Evolutionary conservation across 2,113 vertebrate genomes (phyloP).

Genomic region (Hystrix cristata): DNA sequence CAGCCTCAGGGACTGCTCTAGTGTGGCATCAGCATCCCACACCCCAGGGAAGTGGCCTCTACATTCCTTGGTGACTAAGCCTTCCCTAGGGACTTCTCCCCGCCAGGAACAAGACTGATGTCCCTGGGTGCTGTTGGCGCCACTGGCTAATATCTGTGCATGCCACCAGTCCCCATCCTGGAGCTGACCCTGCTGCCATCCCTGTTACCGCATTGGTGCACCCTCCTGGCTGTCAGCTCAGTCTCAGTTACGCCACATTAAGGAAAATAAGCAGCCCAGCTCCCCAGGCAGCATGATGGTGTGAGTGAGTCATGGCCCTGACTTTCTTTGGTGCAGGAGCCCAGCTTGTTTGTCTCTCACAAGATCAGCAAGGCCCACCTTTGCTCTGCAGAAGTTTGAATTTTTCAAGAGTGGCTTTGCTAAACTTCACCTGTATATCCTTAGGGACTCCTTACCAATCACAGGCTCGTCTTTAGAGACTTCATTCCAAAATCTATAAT

Average conservation of each 20-base stretch:
- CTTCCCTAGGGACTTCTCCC: neutral
- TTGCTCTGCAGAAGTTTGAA: neutral
- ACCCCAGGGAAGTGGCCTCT: neutral
- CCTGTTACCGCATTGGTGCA: neutral
- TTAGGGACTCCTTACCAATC: neutral
- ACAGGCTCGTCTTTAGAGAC: neutral
- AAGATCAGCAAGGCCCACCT: neutral
- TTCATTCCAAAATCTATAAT: neutral
- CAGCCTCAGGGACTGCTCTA: neutral
- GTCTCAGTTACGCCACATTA: neutral
- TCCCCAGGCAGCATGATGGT: fast-evolving
- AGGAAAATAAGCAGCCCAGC: neutral
- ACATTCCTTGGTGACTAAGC: too few species aligned
- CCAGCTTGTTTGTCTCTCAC: neutral
- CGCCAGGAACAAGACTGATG: neutral
- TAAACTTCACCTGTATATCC: neutral
- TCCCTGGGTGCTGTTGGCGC: neutral
- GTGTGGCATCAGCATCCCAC: fast-evolving
- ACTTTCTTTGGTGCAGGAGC: neutral
- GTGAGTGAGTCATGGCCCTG: neutral
- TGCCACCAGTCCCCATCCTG: neutral
- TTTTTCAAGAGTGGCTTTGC: neutral
- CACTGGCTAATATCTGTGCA: neutral
- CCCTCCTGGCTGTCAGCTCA: neutral
- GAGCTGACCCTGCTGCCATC: neutral